A percentile compares a stretch with the other conserved stretches of the same genome.
Conservation (phyloP, 1,140 invertebrate genomes). For the Prorops nasuta region DNA sequence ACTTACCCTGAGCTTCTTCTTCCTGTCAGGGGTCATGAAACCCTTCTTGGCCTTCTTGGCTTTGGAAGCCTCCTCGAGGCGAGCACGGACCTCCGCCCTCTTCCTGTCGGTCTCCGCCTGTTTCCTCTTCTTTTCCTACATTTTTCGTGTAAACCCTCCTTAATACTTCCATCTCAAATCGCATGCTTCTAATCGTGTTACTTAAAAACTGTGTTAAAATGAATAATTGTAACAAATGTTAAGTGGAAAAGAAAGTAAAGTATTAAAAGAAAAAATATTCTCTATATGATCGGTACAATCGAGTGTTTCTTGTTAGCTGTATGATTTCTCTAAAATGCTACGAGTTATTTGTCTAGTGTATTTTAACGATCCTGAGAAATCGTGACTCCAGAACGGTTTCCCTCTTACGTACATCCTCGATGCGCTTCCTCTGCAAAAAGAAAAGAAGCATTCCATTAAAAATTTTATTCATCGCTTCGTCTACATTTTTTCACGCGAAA, state of each 20-base stretch:
- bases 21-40: constrained; percentile 98
- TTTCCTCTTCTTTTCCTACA: constrained; percentile 89
- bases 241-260: constrained; percentile 1
- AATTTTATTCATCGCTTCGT: no score
- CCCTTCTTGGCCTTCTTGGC: constrained; percentile 96
- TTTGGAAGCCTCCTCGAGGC: constrained; percentile 92
- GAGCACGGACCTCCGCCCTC: constrained; percentile 91
- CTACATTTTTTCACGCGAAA: no score
- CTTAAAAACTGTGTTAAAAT: background rate
- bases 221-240: constrained; percentile 1
- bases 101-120: constrained; percentile 92
- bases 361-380: no score
- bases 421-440: constrained; percentile 60
- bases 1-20: constrained; percentile 95
- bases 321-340: constrained; percentile 3
- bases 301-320: constrained; percentile 2
- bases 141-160: constrained; percentile 36
- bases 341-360: no score
- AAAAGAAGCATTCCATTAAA: no score
- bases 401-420: constrained; percentile 62
- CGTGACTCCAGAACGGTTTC: no score
- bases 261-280: constrained; percentile 3
- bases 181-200: constrained; percentile 12
- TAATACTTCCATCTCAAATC: background rate
- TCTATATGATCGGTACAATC: background rate